Evolutionary conservation across 2,888 invertebrate species (phyloP), one percentile per base, ranked within the genome.

Genomic region (Polylopha cassiicola): DNA sequence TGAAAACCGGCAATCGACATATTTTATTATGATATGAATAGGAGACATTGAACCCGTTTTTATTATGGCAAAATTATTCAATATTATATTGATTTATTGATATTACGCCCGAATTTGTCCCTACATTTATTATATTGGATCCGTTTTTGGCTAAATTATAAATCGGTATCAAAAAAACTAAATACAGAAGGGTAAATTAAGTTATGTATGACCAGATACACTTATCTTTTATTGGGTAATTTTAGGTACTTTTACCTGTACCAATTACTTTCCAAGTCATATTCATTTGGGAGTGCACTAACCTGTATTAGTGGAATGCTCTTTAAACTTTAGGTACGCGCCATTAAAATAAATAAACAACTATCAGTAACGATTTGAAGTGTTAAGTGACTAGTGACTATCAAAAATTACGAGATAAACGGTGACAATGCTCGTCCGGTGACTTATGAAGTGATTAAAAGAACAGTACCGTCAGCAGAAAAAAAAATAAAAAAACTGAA

Each of bases 361-460:
- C 72, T 69, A 74, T 78, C 69, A 51, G 59, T 72, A 80, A 77
- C 81, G 73, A 79, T 81, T 76, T 73, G 66, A 73, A 77, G 82
- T 81, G 84, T 81, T 81, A 85, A 85, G 84, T 85, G 80, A 74
- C 75, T 74, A 59, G 71, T 70, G 74, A 65, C 72, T 82, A 85
- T 85, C 85, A 84, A 81, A 84, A 84, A 85, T 85, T 85, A 85
- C 77, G 50, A 65, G 85, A 85, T 85, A 82, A 76, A 55, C 51
- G 48, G 50, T 60, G 68, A 80, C 81, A 82, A 82, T 74, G 75
- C 71, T 61, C 52, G 60, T 46, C 58, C 52, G 56, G 81, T 85
- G 77, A 85, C 80, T 80, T 85, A 85, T 81, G 85, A 85, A 81
- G 81, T 68, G 79, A 77, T 82, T 80, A 76, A 65, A 67, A 66